These are phyloP conservation scores for Micrastur ruficollis DNA, from an alignment of 2,797 vertebrate species.

Conservation along the genomic window DNA sequence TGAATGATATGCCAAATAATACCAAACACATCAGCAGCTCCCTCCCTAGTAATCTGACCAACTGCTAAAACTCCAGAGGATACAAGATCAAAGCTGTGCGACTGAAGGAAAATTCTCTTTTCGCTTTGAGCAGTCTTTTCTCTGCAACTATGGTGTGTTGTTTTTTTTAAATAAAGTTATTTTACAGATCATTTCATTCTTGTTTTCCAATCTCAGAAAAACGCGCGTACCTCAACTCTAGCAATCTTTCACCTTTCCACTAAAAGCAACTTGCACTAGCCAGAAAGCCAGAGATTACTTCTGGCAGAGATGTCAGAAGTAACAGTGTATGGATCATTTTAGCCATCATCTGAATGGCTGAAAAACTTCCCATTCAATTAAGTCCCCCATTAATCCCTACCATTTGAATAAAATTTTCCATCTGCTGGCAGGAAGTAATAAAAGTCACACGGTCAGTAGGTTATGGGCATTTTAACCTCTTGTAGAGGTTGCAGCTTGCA, in stretches of 20 bases:
- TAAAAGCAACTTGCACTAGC: neutral
- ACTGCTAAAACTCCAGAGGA: neutral
- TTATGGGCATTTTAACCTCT: conserved; percentile 21
- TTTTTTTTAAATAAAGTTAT: neutral
- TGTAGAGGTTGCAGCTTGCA: neutral
- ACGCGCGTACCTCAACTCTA: rapidly evolving
- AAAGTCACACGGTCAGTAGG: conserved; percentile 28
- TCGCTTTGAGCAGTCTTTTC: neutral
- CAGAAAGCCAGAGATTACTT: neutral
- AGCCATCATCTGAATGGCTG: neutral
- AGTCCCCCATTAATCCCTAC: conserved; percentile 64
- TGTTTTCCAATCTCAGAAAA: neutral
- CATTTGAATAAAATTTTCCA: conserved; percentile 40
- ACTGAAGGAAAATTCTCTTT: neutral
- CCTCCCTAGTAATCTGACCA: neutral
- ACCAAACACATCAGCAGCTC: neutral
- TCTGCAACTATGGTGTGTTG: neutral
- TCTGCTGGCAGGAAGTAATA: conserved; percentile 54
- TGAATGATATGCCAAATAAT: neutral
- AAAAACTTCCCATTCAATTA: conserved; percentile 73
- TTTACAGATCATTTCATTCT: neutral
- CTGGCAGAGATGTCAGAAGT: neutral
- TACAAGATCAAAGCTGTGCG: neutral
- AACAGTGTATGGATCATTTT: neutral
- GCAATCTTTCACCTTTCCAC: neutral